A percentile compares a stretch with the other conserved stretches of the same genome.
Conservation (phyloP, 2,113 vertebrate species). For the Hemiscyllium ocellatum region DNA sequence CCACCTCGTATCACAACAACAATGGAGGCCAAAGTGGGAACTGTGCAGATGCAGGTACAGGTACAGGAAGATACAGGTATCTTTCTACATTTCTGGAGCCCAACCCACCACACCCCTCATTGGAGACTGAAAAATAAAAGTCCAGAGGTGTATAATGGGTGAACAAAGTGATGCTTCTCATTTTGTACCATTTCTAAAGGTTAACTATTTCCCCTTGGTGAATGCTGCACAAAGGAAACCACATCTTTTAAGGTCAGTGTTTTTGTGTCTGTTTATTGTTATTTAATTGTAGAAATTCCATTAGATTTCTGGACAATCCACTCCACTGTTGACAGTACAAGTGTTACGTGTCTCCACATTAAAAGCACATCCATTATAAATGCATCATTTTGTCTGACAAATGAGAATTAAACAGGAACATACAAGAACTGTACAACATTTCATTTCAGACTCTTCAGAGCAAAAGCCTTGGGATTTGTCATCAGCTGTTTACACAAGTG, state of each 20-base stretch:
- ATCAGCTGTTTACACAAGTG: neutral
- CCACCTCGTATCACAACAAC: no score
- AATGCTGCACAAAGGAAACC: neutral
- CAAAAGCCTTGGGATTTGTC: neutral
- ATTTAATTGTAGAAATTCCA: conserved; percentile 12
- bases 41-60: neutral
- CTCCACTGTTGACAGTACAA: neutral
- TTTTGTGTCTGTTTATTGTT: neutral
- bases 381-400: conserved; percentile 1
- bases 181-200: neutral
- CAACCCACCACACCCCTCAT: neutral
- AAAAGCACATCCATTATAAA: conserved; percentile 11
- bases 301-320: neutral
- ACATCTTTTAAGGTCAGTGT: neutral
- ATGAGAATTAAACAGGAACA: neutral
- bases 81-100: neutral
- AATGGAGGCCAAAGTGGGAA: no score
- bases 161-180: neutral
- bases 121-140: neutral
- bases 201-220: neutral
- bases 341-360: neutral
- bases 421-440: conserved; percentile 28
- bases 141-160: neutral
- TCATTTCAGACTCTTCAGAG: neutral
- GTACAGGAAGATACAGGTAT: neutral